Evolutionary conservation across 2,888 invertebrate species (phyloP), one percentile per base, ranked within the genome.

Genomic region (Pecten maximus): DNA sequence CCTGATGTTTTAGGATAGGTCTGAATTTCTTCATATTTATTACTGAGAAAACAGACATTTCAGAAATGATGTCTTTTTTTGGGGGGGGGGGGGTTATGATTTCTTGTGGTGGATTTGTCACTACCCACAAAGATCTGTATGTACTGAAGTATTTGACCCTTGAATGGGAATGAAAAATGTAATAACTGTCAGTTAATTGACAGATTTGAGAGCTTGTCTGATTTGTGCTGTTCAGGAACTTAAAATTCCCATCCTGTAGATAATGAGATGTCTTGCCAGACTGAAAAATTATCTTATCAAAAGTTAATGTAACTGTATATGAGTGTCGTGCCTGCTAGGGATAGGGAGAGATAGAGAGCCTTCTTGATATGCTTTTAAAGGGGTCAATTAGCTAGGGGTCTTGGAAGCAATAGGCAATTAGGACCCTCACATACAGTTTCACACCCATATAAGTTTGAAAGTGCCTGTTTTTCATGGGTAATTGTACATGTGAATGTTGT

Each of bases 321-420:
- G 10, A 35, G 15, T 8, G 74, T 74, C 35, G 35, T 74, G 74
- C 35, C 74, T 74, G 35, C 23, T 74, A 35, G 35, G 74, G 23
- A 74, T 74, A 35, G 74, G 74, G 35, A 60, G 60, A 60, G 35
- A 74, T 74, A 35, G 74, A 74, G 74, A 35, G 74, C 2, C 10
- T 74, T 74, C 74, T 74, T 74, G 74, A 74, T 74, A 28, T 74
- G 74, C 28, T 74, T 74, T 74, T 74, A 74, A 28, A 74, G 0
- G 74, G 28, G 74, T 74, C 74, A 74, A 74, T 74, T 74, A 35
- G 35, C 35, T 74, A 35, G 74, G 74, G 16, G 74, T 3, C 35
- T 23, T 35, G 23, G 6, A n/a, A 23, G 54, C 54, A 54, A 54
- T 23, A 54, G 23, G 54, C 54, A 23, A 54, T 54, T 54, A 6